Percentiles rank a stretch among this genome's conserved stretches.
These are phyloP conservation scores for Tenualosa thibaudeaui DNA, from an alignment of 2,797 vertebrate genomes.

Conservation along the genomic window DNA sequence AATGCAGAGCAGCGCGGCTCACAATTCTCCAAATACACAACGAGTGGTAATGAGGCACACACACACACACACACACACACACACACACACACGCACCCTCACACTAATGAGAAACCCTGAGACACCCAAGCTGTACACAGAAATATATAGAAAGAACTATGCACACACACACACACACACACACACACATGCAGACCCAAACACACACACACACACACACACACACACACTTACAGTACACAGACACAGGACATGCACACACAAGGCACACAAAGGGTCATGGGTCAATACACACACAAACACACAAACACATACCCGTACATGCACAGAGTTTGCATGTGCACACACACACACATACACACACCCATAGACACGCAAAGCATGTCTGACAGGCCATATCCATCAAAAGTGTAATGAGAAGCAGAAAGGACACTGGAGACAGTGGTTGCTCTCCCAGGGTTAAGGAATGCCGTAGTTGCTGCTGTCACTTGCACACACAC, in stretches of 20 bases:
- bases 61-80: neutral
- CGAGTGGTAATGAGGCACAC: neutral
- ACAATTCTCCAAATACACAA: neutral
- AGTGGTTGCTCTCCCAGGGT: neutral
- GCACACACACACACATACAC: neutral
- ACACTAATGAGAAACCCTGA: neutral
- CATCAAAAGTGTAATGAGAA: constrained; percentile 27
- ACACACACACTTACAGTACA: no score
- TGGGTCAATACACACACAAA: neutral
- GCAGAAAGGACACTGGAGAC: neutral
- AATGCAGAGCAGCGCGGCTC: neutral
- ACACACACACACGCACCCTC: neutral
- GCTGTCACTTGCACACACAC: neutral
- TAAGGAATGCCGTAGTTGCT: neutral
- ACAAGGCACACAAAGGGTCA: no score
- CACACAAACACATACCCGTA: neutral
- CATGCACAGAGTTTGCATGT: neutral
- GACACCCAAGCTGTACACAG: neutral
- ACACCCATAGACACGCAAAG: neutral
- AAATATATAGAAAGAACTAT: no score
- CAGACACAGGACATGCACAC: no score
- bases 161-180: no score
- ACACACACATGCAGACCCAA: no score
- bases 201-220: no score
- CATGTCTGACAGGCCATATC: neutral